Base-by-base conservation (phyloP, 2,888 invertebrate species). In the Eilema griseolum region DNA sequence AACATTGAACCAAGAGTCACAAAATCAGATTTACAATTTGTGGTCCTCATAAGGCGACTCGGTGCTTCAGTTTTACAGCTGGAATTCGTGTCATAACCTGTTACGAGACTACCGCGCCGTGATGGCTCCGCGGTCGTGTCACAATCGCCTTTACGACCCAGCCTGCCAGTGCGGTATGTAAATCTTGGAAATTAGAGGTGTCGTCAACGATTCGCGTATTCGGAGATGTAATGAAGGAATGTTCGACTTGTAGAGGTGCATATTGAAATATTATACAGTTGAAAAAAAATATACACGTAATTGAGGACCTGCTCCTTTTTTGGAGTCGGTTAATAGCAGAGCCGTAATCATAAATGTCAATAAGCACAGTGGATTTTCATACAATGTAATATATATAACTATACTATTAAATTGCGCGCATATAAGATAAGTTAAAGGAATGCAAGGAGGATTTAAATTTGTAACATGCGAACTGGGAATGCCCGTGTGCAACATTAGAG, bases 81-180 rank as follows among this genome's bases (percentile, higher is more conserved):
- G 31, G 64, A 72, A 73, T 67, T 73, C 61, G n/a, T 26, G 69
- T 46, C 41, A 60, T 67, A 73, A 70, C 76, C 66, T 78, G 73
- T 73, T 77, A 80, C 28, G 71, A 16, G 70, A 69, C 72, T 69
- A 64, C 72, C n/a, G n/a, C 52, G n/a, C 10, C n/a, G 65, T 65
- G 56, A 78, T 80, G 67, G 67, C 74, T 66, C 26, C 26, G 14
- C n/a, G 46, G 52, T 23, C 57, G 57, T 66, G 65, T 80, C 69
- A 77, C 81, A 75, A 80, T 71, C 75, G 73, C 56, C 72, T 80
- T 80, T 81, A 80, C 77, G 80, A 81, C 60, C 37, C 61, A 66
- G 64, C 71, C 77, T 78, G 71, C 67, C 41, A 63, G 57, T 52
- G 73, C 61, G 72, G 77, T 72, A 79, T 72, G 81, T 77, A 80